Percentiles rank a stretch among this genome's conserved stretches.
phyloP scores from a whole-genome alignment of 2,888 invertebrate genomes.

The Sarcophaga carnaria region DNA sequence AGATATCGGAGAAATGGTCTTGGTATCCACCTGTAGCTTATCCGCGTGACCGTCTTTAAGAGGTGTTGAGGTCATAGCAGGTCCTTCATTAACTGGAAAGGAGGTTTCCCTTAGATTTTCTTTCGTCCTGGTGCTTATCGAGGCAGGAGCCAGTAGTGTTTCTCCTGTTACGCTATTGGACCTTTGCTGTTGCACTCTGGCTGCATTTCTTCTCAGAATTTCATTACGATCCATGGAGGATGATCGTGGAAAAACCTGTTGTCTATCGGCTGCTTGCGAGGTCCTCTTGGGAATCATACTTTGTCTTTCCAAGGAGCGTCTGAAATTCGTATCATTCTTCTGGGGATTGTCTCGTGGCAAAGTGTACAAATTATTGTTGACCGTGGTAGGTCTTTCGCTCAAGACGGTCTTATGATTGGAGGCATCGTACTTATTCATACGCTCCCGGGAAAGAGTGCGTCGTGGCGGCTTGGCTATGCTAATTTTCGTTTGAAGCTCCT shows the following conservation, averaged over 20 bases:
- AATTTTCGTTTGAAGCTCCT: constrained; percentile 63
- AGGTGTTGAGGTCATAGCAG: constrained; percentile 75
- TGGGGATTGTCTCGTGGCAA: constrained; percentile 68
- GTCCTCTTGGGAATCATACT: constrained; percentile 76
- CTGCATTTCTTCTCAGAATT: constrained; percentile 73
- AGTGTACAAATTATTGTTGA: constrained; percentile 62
- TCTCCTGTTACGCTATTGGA: constrained; percentile 64
- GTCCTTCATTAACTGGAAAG: constrained; percentile 71
- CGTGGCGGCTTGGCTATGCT: constrained; percentile 69
- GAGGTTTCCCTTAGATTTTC: constrained; percentile 72
- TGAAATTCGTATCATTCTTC: constrained; percentile 68
- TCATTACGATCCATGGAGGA: constrained; percentile 79
- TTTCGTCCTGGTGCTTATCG: constrained; percentile 67
- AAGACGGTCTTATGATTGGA: constrained; percentile 71
- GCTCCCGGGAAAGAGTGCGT: constrained; percentile 72
- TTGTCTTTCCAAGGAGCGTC: constrained; percentile 75
- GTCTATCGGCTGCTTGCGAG: constrained; percentile 69
- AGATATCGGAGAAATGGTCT: constrained; percentile 64
- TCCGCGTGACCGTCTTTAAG: constrained; percentile 61
- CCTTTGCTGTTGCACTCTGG: constrained; percentile 56
- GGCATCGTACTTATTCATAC: constrained; percentile 68
- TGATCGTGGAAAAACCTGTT: constrained; percentile 74
- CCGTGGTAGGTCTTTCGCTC: constrained; percentile 69
- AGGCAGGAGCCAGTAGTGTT: constrained; percentile 51
- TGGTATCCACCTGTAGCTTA: constrained; percentile 20